Conservation (phyloP, 2,888 invertebrate species). For the Bombylius major region DNA sequence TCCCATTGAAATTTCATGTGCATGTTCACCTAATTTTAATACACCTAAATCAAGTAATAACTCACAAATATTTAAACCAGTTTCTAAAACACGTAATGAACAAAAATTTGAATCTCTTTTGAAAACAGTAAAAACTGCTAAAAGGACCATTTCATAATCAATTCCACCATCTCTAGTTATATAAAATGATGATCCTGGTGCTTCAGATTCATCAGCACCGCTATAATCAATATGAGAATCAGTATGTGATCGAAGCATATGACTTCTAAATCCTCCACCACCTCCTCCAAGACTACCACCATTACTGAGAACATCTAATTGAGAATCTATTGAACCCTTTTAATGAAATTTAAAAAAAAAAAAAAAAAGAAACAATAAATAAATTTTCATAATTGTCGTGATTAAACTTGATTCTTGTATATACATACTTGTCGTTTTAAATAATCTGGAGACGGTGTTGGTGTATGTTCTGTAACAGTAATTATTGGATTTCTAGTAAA, state of each 20-base stretch:
- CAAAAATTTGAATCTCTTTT: constrained; percentile 73
- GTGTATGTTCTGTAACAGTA: constrained; percentile 92
- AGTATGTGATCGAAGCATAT: constrained; percentile 73
- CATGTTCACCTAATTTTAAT: constrained; percentile 43
- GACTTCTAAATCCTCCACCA: constrained; percentile 38
- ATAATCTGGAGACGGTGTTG: constrained; percentile 80
- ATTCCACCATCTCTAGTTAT: constrained; percentile 93
- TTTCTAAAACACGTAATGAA: constrained; percentile 81
- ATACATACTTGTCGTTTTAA: constrained; percentile 57
- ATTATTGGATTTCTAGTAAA: constrained; percentile 87
- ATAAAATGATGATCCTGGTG: constrained; percentile 77
- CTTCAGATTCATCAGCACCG: constrained; percentile 75
- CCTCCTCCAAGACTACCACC: constrained; percentile 24
- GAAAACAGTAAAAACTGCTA: constrained; percentile 79
- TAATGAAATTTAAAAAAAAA: constrained; percentile 12
- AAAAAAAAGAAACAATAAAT: not conserved
- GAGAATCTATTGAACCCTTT: constrained; percentile 75
- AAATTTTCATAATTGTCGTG: not conserved
- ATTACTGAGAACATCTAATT: constrained; percentile 49
- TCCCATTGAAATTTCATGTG: constrained; percentile 36
- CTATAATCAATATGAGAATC: constrained; percentile 85
- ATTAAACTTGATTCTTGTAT: not conserved
- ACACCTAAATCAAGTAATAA: constrained; percentile 83
- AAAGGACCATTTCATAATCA: constrained; percentile 69
- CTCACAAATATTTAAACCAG: constrained; percentile 83